A percentile compares a stretch with the other conserved stretches of the same genome.
Conservation (phyloP, 2,888 invertebrate species). For the Synergus japonicus region DNA sequence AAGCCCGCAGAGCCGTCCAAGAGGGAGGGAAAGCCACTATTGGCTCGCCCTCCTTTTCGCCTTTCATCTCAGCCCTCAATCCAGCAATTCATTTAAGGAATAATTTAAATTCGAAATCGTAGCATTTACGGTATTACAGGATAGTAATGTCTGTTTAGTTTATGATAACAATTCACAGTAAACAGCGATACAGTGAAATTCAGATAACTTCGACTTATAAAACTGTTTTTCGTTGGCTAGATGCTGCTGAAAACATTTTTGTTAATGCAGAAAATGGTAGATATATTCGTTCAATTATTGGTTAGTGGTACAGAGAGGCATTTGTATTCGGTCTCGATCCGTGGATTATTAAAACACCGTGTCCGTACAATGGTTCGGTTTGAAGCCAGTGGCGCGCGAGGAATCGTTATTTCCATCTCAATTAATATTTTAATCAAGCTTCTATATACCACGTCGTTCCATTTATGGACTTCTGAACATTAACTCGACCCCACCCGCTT, state of each 20-base stretch:
- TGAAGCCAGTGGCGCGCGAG: constrained; percentile 65
- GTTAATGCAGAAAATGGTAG: neutral
- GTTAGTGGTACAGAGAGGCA: constrained; percentile 5
- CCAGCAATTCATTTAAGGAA: constrained; percentile 17
- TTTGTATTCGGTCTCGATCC: constrained; percentile 51
- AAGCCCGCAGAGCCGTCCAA: constrained; percentile 60
- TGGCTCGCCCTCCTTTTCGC: constrained; percentile 63
- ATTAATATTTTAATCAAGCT: constrained; percentile 78
- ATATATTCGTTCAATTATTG: constrained; percentile 26
- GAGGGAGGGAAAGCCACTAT: constrained; percentile 65
- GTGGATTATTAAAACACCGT: constrained; percentile 56
- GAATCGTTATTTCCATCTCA: constrained; percentile 77
- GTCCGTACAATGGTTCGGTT: constrained; percentile 58
- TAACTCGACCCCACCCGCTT: constrained; percentile 57
- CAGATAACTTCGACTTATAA: no score
- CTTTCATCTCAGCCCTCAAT: constrained; percentile 47
- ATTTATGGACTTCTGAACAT: constrained; percentile 71
- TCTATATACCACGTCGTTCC: constrained; percentile 73
- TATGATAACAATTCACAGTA: no score
- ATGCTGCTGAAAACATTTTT: neutral
- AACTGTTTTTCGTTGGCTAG: no score
- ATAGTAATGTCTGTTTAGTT: no score
- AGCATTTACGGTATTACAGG: no score
- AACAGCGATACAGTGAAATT: no score
- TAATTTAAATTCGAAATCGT: no score